Conservation (phyloP, 2,113 vertebrate species). For the Odocoileus hemionus region DNA sequence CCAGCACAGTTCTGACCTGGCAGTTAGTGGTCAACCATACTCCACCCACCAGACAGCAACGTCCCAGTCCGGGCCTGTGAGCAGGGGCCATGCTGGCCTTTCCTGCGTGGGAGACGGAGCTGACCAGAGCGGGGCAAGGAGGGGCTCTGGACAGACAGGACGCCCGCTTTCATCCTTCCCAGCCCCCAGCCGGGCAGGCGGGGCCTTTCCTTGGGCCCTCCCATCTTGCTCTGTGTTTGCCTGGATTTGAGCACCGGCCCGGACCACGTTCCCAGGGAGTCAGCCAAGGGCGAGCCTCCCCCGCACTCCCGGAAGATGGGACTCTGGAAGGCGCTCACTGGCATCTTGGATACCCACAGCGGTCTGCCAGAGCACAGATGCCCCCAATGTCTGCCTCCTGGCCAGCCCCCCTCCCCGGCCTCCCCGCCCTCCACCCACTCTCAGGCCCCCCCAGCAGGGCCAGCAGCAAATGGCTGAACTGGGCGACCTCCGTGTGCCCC, state of each 20-base stretch:
- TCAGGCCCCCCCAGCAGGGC: not conserved
- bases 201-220: not conserved
- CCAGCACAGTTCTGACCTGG: not conserved
- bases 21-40: not conserved
- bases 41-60: not conserved
- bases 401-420: not conserved
- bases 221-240: not conserved
- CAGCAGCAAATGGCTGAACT: constrained; percentile 70
- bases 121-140: not conserved
- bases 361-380: constrained; percentile 66
- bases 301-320: constrained; percentile 35
- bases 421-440: accelerated
- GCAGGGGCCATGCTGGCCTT: not conserved
- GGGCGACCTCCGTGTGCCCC: constrained; percentile 70
- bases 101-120: not conserved
- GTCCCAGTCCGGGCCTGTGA: not conserved
- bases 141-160: not conserved
- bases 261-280: constrained; percentile 63
- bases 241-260: not conserved
- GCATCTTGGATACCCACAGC: constrained; percentile 48
- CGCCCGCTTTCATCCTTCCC: accelerated
- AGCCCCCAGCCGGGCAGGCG: not conserved
- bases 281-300: constrained; percentile 70
- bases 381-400: constrained; percentile 56
- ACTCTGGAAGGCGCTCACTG: constrained; percentile 48